Evolutionary conservation across 2,888 invertebrate genomes (phyloP).

Genomic region (Leucozona laternaria): DNA sequence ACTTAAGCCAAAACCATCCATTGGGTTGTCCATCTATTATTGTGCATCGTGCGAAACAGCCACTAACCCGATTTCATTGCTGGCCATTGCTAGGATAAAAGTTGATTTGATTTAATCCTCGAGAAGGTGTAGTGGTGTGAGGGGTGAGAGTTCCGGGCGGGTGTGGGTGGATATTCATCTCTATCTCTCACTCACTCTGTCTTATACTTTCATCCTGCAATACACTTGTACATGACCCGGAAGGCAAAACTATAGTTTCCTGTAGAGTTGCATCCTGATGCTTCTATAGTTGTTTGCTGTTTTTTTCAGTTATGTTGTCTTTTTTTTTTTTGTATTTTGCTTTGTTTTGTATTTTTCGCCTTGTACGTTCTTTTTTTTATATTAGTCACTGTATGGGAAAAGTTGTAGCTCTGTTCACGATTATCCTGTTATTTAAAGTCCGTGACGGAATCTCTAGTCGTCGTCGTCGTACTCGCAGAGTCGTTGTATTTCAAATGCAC

Average conservation of each 20-base stretch:
- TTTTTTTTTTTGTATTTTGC: neutral
- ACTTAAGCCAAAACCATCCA: conserved; percentile 64
- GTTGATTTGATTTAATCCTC: conserved; percentile 74
- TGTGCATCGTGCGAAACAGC: conserved; percentile 69
- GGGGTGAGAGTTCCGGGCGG: neutral
- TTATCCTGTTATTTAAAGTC: conserved; percentile 75
- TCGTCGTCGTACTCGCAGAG: conserved; percentile 1
- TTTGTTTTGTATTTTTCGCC: conserved; percentile 22
- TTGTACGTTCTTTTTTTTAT: conserved; percentile 25
- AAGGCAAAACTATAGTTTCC: conserved; percentile 67
- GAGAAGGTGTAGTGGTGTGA: conserved; percentile 36
- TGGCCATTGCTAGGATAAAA: conserved; percentile 63
- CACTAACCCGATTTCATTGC: conserved; percentile 71
- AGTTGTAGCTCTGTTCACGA: conserved; percentile 73
- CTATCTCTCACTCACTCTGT: neutral
- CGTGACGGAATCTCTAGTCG: conserved; percentile 67
- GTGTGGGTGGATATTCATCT: neutral
- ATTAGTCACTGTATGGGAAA: conserved; percentile 54
- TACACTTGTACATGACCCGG: conserved; percentile 43
- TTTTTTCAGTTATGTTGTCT: conserved; percentile 25
- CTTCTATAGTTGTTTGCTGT: conserved; percentile 66
- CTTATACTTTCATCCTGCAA: conserved; percentile 19
- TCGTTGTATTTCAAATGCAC: conserved; percentile 42
- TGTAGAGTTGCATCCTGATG: conserved; percentile 66
- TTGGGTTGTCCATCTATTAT: conserved; percentile 60